Evolutionary conservation across 2,113 vertebrate species (phyloP).

Genomic region (Platanista minor): DNA sequence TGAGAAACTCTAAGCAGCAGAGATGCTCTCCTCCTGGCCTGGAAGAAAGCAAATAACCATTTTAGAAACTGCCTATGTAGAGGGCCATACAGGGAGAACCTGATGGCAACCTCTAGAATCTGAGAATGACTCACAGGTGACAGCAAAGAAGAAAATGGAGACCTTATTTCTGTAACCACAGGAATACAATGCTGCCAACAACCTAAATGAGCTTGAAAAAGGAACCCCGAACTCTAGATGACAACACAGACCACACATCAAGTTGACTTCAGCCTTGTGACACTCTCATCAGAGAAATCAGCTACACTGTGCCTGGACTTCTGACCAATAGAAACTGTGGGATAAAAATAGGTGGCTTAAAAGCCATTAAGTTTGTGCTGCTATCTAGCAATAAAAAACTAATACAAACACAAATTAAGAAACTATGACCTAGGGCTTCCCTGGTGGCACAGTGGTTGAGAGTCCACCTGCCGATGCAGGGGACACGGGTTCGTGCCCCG

Average conservation of each 20-base stretch:
- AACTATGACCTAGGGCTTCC: not conserved
- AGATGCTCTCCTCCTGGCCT: not conserved
- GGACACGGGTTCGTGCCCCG: too few species aligned
- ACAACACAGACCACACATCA: not conserved
- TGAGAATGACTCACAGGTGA: not conserved
- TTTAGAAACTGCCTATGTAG: not conserved
- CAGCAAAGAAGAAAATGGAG: not conserved
- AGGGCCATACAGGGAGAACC: not conserved
- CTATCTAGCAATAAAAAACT: not conserved
- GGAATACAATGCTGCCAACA: not conserved
- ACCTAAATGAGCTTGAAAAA: not conserved
- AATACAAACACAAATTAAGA: conserved; percentile 15
- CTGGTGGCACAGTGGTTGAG: too few species aligned
- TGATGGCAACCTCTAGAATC: not conserved
- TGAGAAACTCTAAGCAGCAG: not conserved
- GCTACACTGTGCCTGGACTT: not conserved
- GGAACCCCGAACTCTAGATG: not conserved
- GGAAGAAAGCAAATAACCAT: not conserved
- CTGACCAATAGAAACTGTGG: not conserved
- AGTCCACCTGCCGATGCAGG: too few species aligned
- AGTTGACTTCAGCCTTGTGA: not conserved
- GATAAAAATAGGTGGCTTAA: not conserved
- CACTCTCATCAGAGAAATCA: not conserved
- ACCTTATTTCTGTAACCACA: not conserved
- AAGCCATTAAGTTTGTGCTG: not conserved